Conservation (phyloP, 2,113 vertebrate species). For the Sturnira hondurensis region DNA sequence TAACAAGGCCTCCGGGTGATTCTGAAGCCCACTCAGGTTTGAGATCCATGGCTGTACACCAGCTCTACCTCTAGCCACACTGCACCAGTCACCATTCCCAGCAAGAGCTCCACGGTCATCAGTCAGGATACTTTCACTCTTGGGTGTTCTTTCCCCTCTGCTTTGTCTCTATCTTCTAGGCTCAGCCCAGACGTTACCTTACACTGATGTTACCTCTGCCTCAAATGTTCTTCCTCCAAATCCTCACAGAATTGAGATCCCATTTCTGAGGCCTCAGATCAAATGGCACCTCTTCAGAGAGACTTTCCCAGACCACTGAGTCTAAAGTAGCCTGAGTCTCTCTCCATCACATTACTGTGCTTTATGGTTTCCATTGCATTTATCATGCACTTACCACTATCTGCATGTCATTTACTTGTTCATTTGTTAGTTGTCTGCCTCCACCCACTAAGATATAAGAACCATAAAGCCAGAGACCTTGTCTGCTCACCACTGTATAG, state of each 20-base stretch:
- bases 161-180: background rate
- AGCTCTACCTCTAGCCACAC: background rate
- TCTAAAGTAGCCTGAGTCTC: background rate
- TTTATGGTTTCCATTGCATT: background rate
- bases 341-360: background rate
- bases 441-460: background rate
- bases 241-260: background rate
- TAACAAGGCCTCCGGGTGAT: background rate
- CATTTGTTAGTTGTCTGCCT: background rate
- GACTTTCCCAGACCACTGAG: background rate
- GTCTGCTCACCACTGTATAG: background rate
- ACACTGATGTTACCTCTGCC: background rate
- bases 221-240: background rate
- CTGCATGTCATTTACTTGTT: background rate
- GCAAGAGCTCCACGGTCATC: background rate
- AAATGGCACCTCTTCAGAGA: background rate
- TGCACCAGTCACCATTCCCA: background rate
- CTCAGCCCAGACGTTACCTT: background rate
- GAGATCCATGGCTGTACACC: background rate
- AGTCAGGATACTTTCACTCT: background rate
- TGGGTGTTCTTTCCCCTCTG: background rate
- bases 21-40: background rate
- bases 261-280: background rate
- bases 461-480: background rate
- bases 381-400: background rate